Base-by-base conservation (phyloP, 2,797 vertebrate genomes). In the Numenius phaeopus region DNA sequence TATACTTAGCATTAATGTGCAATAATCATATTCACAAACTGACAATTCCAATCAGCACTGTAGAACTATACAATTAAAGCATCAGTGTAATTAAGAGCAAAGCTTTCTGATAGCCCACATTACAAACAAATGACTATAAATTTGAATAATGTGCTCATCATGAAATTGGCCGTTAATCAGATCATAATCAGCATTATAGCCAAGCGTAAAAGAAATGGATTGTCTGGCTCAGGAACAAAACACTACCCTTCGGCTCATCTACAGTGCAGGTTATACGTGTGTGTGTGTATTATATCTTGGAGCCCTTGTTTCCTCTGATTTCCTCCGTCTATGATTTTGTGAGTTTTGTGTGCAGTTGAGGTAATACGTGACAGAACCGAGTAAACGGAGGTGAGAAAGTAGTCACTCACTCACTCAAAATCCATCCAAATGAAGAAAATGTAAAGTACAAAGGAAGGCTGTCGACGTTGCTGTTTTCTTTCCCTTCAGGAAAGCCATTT, bases 51-150 rank as follows among this genome's bases (percentile, higher is more conserved):
- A 75, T 93, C 94, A 94, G 24, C 75, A 64, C 21, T 76, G 70
- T 94, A 83, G 66, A 87, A 70, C 49, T 94, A 26, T 55, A 70
- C 46, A 93, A 86, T 94, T 91, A 96, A 89, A 97, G 17, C n/a
- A 81, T 96, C n/a, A 61, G 49, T 65, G 58, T 93, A 93, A 96
- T 97, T 96, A 89, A 72, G 86, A 84, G 52, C 46, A 78, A 85
- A 75, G 83, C 67, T 96, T 96, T 83, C 88, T 83, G 61, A 90
- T 75, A 81, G 49, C 44, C 32, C 83, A 80, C 18, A 80, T 55
- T 87, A 70, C 50, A 91, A 83, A 95, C 69, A 89, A 95, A 73
- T 50, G 16, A 27, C 82, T 39, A 82, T 82, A 89, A 88, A 86
- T 96, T 44, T 76, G 40, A 84, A 94, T 93, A 82, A 92, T 71